Base-by-base conservation (phyloP, 1,140 invertebrate species). In the Aradophagus sp. region DNA sequence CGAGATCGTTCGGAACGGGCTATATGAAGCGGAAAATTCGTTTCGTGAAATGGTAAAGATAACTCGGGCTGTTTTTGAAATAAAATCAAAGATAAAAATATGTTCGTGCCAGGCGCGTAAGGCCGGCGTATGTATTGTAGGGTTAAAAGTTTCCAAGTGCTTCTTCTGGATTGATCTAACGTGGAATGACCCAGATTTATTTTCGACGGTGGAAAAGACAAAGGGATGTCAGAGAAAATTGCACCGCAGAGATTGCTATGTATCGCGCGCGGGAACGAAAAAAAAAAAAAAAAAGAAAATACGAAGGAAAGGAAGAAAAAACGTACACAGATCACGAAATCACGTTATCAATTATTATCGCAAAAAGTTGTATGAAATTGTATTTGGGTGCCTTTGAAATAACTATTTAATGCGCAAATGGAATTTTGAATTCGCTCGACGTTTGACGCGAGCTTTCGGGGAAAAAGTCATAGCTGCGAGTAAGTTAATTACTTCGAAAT, bases 101-200 rank as follows among this genome's bases (percentile, higher is more conserved):
- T 41, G 35, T 67, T 45, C 47, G 8, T 44, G 45, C 10, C 19
- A 58, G 20, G 36, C 34, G 36, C 35, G 41, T 53, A 59, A 61
- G 17, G 23, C 41, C 16, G 7, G 47, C 17, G 32, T 58, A 44
- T 47, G 62, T 66, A 41, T 48, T 38, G 50, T 44, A 56, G 65
- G 56, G 56, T 69, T 56, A 62, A 61, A 69, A 61, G 42, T 69
- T 62, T 71, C 42, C 52, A 63, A 71, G 58, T 59, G 52, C 52
- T 70, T 70, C 52, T 52, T 53, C 50, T 59, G 44, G 41, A 71
- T 65, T 71, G 68, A 71, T 71, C 68, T 59, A 61, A 65, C 59
- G 47, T 61, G 59, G 32, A 71, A 65, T 71, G 68, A 71, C 68
- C 68, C 55, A 71, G 45, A 71, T 71, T 71, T 71, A 71, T 71